Base-by-base conservation (phyloP, 1,140 invertebrate genomes). In the Trialeurodes vaporariorum region DNA sequence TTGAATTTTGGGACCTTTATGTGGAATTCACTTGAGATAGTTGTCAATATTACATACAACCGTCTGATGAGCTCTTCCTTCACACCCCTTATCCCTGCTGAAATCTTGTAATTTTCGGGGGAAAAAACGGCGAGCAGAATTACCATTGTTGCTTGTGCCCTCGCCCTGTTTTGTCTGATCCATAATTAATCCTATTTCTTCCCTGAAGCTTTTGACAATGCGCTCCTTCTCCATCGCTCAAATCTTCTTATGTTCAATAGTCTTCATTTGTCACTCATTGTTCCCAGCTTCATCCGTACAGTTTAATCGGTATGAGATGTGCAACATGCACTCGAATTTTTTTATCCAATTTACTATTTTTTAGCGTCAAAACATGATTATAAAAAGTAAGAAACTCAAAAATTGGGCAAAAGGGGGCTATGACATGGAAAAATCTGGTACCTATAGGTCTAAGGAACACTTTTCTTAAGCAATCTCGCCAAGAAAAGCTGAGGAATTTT, bases 51-150 rank as follows among this genome's bases (percentile, higher is more conserved):
- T 62, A 71, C 69, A 67, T 71, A 63, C 68, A 78, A 75, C 69
- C 73, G 70, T 63, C 69, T 71, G 25, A 78, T 74, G 64, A 77
- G 49, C 62, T 68, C 72, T 74, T 71, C 69, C 75, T 79, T 73
- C 63, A 76, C 67, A 22, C 74, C 75, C 23, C 68, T 78, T 58
- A 79, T 77, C 66, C 68, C 63, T 65, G 73, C 69, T n/a, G n/a
- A n/a, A n/a, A 67, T 73, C 70, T 71, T 72, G 64, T 63, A 70
- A 63, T n/a, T 72, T 65, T 64, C 76, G 59, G 61, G 66, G 59
- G 65, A 77, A 78, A 72, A 78, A 77, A 67, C 71, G 65, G 68
- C 77, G 71, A 24, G 71, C 73, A 21, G 75, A 76, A 69, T 79
- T 79, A 17, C 74, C 75, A 69, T 76, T 74, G 65, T 77, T 78